phyloP scores from a whole-genome alignment of 2,113 vertebrate species.

The Lipophrys pholis region DNA sequence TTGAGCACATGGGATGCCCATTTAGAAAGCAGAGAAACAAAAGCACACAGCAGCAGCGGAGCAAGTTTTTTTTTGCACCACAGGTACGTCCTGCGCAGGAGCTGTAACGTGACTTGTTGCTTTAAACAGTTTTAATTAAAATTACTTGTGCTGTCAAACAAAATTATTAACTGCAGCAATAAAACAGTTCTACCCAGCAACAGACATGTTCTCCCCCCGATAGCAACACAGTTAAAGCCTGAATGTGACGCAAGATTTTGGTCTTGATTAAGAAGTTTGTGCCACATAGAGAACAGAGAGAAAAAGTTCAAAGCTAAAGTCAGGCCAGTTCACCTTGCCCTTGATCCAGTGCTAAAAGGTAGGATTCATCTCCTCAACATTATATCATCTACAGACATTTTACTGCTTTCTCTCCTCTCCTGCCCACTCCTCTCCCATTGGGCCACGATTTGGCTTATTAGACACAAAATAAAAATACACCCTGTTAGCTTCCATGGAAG shows the following conservation, averaged over 20 bases:
- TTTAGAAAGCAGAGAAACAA: constrained; percentile 3
- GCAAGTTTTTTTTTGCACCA: not conserved
- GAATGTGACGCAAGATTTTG: constrained; percentile 49
- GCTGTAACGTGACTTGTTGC: constrained; percentile 44
- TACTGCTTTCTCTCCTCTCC: constrained; percentile 72
- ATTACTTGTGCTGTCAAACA: constrained; percentile 10
- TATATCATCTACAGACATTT: constrained; percentile 79
- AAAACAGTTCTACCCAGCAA: constrained; percentile 71
- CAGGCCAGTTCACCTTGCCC: constrained; percentile 71
- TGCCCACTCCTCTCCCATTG: constrained; percentile 71
- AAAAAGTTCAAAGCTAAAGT: constrained; percentile 69
- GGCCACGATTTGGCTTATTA: constrained; percentile 81
- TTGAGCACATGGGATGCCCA: not conserved
- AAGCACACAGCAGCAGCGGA: constrained; percentile 4
- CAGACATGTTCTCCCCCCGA: constrained; percentile 58
- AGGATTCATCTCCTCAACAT: constrained; percentile 68
- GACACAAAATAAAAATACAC: constrained; percentile 85
- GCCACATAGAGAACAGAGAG: constrained; percentile 50
- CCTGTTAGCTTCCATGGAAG: constrained; percentile 78
- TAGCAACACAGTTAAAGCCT: constrained; percentile 54
- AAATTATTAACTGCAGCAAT: constrained; percentile 36
- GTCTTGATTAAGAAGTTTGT: constrained; percentile 74
- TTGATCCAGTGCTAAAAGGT: constrained; percentile 73
- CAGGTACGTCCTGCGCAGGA: not conserved
- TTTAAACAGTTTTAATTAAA: constrained; percentile 27